Percentiles rank a stretch among this genome's conserved stretches.
phyloP scores from a whole-genome alignment of 1,140 invertebrate genomes.

The Pseudomyrmex sp. region DNA sequence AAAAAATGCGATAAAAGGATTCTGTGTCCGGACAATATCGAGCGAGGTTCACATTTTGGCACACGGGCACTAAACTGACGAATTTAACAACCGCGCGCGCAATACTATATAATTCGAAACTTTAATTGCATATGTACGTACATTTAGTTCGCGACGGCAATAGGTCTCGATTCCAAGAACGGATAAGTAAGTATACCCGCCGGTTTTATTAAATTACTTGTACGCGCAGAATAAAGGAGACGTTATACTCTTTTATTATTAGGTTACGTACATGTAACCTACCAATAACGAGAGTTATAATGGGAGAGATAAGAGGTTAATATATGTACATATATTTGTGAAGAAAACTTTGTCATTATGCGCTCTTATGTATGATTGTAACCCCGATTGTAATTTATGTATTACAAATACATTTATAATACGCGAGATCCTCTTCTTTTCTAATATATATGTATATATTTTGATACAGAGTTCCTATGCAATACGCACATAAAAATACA shows the following conservation, averaged over 20 bases:
- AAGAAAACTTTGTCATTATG: too few relatives aligned
- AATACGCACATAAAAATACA: too few relatives aligned
- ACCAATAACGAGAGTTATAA: not conserved
- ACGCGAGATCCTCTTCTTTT: too few relatives aligned
- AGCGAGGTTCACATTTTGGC: not conserved
- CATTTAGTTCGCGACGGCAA: not conserved
- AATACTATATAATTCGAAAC: conserved; percentile 11
- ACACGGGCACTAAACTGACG: not conserved
- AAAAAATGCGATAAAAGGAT: conserved; percentile 1
- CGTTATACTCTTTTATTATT: not conserved
- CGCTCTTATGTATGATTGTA: too few relatives aligned
- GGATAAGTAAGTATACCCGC: not conserved
- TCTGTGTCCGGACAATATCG: not conserved
- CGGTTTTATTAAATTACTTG: conserved; percentile 28
- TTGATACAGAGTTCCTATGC: too few relatives aligned
- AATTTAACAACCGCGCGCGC: conserved; percentile 9
- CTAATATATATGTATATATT: too few relatives aligned
- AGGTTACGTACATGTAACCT: not conserved
- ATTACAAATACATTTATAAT: too few relatives aligned
- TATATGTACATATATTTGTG: not conserved
- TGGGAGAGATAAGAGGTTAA: too few relatives aligned
- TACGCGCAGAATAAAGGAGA: not conserved
- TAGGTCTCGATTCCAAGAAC: not conserved
- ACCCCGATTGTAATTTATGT: too few relatives aligned
- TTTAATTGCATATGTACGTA: conserved; percentile 13